phyloP scores from a whole-genome alignment of 1,140 invertebrate genomes.

The Drosophila setifemur region DNA sequence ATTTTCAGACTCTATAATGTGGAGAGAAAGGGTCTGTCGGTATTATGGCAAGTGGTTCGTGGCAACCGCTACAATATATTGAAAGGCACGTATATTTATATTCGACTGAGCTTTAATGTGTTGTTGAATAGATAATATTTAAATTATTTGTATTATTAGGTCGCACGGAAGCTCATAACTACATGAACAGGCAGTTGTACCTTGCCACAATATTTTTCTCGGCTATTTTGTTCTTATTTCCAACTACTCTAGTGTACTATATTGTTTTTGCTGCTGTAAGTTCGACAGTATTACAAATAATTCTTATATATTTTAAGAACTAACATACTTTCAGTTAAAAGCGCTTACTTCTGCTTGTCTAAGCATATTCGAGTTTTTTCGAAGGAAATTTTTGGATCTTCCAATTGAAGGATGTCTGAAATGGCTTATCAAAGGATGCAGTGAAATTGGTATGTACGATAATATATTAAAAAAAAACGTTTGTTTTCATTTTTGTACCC shows the following conservation, averaged over 20 bases:
- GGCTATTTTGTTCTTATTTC: slow-evolving; percentile 70
- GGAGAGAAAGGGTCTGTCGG: slow-evolving; percentile 66
- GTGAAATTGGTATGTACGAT: slow-evolving; percentile 48
- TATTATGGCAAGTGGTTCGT: slow-evolving; percentile 77
- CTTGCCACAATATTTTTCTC: slow-evolving; percentile 79
- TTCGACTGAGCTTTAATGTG: no score
- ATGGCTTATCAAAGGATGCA: slow-evolving; percentile 41
- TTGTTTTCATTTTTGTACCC: not conserved
- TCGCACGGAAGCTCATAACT: slow-evolving; percentile 73
- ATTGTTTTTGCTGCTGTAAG: slow-evolving; percentile 76
- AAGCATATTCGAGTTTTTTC: slow-evolving; percentile 51
- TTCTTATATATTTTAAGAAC: not conserved
- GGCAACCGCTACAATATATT: slow-evolving; percentile 77
- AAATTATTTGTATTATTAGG: slow-evolving; percentile 31
- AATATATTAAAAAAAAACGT: not conserved
- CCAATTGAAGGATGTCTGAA: slow-evolving; percentile 82
- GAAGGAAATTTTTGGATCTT: slow-evolving; percentile 76
- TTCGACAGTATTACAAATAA: not conserved
- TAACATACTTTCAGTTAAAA: slow-evolving; percentile 39
- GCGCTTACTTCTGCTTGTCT: slow-evolving; percentile 48
- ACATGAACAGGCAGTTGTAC: slow-evolving; percentile 78
- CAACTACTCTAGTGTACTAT: slow-evolving; percentile 77
- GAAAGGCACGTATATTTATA: slow-evolving; percentile 48
- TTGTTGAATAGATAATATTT: not conserved
- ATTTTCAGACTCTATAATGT: slow-evolving; percentile 72